Evolutionary conservation across 1,140 invertebrate genomes (phyloP), one percentile per base, ranked within the genome.

Genomic region (Polyergus mexicanus): DNA sequence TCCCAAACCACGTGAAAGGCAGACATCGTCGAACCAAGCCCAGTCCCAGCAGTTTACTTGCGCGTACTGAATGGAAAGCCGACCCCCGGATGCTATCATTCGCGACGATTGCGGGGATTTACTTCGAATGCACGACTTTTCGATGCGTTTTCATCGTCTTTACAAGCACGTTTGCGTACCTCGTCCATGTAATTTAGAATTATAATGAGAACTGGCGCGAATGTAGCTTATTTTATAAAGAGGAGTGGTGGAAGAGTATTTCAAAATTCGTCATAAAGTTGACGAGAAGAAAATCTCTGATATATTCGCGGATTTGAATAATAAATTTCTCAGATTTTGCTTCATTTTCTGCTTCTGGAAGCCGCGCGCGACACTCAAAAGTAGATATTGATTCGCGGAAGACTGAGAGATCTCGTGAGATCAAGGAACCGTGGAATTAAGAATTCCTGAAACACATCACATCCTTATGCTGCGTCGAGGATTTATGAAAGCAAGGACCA

Each of bases 401-500:
- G 16, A 51, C 3, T 44, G 28, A 83, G 25, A 66, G 69, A 35
- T 13, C 51, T 62, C 28, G 68, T 6, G 38, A 60, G 44, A 81
- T 72, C 66, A 16, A 11, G 66, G 4, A 41, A 81, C 22, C 65
- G 65, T 81, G 78, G 54, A 72, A 81, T 72, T 81, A 81, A 81
- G 35, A 25, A 81, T 72, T 81, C 78, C 25, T 38, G 38, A 72
- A 72, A 71, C 66, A 35, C 32, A 25, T 38, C 13, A 51, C 47
- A n/a, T 81, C 13, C 66, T 22, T 22, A 47, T 11, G 11, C 51
- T n/a, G 47, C 16, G 16, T 11, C n/a, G 19, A 19, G 19, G 19
- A 83, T 83, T 83, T 83, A 83, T 74, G 78, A 83, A 72, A 47
- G 54, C 38, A 3, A 47, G 54, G 13, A 74, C 25, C 35, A n/a